phyloP scores from a whole-genome alignment of 2,888 invertebrate genomes.

The Laspeyria flexula region DNA sequence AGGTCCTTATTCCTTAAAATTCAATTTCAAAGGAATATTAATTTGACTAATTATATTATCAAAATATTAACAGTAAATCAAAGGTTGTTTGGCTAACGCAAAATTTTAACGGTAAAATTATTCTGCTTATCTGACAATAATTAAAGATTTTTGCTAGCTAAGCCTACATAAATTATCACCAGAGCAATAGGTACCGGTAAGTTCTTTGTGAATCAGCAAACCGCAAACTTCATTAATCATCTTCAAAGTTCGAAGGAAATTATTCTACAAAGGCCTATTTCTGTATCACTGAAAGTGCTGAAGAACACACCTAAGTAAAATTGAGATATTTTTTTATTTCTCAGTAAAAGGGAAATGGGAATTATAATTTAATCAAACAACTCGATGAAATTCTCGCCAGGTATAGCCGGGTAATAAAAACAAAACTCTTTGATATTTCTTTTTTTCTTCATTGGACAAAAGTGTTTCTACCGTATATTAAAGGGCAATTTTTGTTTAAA shows the following conservation, averaged over 20 bases:
- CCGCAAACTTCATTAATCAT: conserved; percentile 33
- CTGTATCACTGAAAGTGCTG: conserved; percentile 10
- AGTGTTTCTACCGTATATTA: no score
- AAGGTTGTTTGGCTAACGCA: neutral
- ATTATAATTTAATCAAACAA: conserved; percentile 39
- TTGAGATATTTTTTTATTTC: conserved; percentile 27
- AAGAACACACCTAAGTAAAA: conserved; percentile 10
- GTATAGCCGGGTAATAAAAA: conserved; percentile 20
- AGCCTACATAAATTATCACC: conserved; percentile 25
- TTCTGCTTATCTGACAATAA: conserved; percentile 6
- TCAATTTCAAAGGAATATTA: neutral
- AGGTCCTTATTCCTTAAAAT: no score
- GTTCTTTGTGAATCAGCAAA: conserved; percentile 19
- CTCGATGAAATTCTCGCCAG: conserved; percentile 19
- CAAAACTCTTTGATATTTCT: conserved; percentile 22
- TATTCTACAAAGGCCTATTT: conserved; percentile 17
- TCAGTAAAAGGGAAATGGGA: conserved; percentile 31
- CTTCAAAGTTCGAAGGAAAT: conserved; percentile 22
- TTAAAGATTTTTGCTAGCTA: conserved; percentile 10
- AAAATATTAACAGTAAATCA: neutral
- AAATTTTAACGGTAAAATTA: conserved; percentile 3
- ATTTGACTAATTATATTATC: neutral
- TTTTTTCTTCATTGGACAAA: conserved; percentile 12
- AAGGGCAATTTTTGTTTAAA: no score
- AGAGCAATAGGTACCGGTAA: conserved; percentile 14